Percentiles rank a stretch among this genome's conserved stretches.
Conservation (phyloP, 2,888 invertebrate species). For the Phorcus lineatus region DNA sequence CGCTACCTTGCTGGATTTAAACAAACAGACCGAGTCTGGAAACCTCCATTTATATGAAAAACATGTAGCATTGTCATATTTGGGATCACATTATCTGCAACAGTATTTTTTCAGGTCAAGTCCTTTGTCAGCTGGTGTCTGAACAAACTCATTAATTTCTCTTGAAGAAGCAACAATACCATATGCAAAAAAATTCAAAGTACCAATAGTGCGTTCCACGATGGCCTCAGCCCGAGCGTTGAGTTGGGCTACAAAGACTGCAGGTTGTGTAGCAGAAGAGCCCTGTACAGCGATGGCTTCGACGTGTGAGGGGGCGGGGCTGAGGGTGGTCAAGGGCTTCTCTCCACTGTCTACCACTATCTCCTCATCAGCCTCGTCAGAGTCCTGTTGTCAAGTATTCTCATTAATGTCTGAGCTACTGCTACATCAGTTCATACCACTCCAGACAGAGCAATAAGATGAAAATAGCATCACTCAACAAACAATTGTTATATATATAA, state of each 20-base stretch:
- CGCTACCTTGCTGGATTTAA: too few relatives aligned
- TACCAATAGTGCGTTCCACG: conserved; percentile 61
- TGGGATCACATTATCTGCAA: too few relatives aligned
- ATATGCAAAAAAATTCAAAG: conserved; percentile 28
- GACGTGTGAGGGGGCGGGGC: neutral
- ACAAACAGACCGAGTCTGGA: too few relatives aligned
- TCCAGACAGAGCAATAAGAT: too few relatives aligned
- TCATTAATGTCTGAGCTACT: too few relatives aligned
- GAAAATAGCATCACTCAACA: too few relatives aligned
- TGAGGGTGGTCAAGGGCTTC: conserved; percentile 1
- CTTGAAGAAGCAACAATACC: neutral
- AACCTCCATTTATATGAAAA: too few relatives aligned
- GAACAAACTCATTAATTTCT: neutral
- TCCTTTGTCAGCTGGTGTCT: neutral
- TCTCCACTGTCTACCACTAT: conserved; percentile 36
- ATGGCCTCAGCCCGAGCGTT: conserved; percentile 64
- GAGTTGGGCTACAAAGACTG: conserved; percentile 31
- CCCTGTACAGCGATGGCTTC: neutral
- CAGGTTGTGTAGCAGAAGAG: conserved; percentile 1
- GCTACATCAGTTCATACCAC: too few relatives aligned
- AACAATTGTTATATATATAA: too few relatives aligned
- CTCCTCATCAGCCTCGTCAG: conserved; percentile 39
- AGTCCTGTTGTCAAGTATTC: neutral
- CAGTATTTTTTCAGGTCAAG: too few relatives aligned
- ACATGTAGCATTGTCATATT: too few relatives aligned